phyloP scores from a whole-genome alignment of 2,797 vertebrate species.

The Darevskia mixta region DNA sequence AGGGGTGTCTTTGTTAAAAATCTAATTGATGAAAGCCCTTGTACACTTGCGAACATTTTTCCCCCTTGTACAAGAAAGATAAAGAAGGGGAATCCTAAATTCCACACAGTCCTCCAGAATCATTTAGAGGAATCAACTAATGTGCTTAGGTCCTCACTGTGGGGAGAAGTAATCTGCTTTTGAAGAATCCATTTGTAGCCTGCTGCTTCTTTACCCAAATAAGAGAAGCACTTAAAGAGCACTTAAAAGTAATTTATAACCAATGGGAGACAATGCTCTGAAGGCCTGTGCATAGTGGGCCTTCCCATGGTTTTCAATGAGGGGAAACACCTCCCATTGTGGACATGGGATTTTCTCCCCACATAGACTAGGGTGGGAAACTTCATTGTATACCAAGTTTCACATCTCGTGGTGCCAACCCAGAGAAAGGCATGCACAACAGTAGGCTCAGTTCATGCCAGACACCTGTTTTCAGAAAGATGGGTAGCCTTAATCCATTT shows the following conservation, averaged over 20 bases:
- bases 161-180: background rate
- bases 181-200: constrained; percentile 7
- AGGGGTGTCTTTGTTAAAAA: background rate
- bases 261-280: background rate
- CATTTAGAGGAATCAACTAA: background rate
- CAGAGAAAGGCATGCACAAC: background rate
- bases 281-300: background rate
- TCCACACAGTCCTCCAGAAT: background rate
- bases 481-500: background rate
- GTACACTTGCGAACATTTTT: background rate
- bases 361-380: no score
- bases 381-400: background rate
- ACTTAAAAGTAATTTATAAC: background rate
- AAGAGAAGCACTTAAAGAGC: no score
- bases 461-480: background rate
- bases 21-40: no score
- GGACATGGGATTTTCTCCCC: background rate
- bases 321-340: background rate
- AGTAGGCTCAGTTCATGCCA: background rate
- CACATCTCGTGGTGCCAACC: no score
- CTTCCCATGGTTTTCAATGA: background rate
- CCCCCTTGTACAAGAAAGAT: no score
- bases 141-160: background rate
- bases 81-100: background rate
- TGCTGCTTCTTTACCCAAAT: constrained; percentile 13